Evolutionary conservation across 2,888 invertebrate species (phyloP), one percentile per base, ranked within the genome.

Genomic region (Drosophila cyrtoloma): DNA sequence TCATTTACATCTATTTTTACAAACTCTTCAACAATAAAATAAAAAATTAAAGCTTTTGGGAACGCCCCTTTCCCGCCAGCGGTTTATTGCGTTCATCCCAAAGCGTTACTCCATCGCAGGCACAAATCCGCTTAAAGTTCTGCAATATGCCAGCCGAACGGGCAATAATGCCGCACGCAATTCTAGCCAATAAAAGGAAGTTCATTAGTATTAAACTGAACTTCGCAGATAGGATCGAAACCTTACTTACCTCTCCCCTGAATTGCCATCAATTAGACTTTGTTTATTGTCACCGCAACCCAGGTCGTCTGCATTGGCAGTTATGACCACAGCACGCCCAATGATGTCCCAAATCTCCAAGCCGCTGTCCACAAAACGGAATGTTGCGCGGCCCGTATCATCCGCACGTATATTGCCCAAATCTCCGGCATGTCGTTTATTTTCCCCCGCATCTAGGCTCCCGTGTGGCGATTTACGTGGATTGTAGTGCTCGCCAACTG

Each of bases 131-230:
- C 91, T 98, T 98, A 1, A 96, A 95, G 92, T 98, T 98, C 92
- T 97, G 95, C 91, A 97, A 96, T 12, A 98, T 94, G 0, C 98
- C 97, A 0, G 98, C 97, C 0, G 98, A 97, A 39, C 98, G 95
- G 0, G 98, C 98, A 82, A 98, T 97, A 14, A 98, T 96, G 0
- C 98, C 98, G 92, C 97, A 98, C 0, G 96, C 96, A 58, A 97
- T 92, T 69, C 97, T 97, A 75, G 4, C n/a, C 30, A 58, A 42
- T 22, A 22, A 42, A 61, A 6, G 42, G 1, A 14, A 22, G 3
- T 1, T 10, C 5, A 5, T 0, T 39, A 22, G 4, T 12, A 42
- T 51, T 28, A 14, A 33, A 4, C 19, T n/a, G 9, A 16, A 16
- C 16, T 7, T 19, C 2, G 14, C 2, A 26, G 7, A 39, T 35